Evolutionary conservation across 2,888 invertebrate genomes (phyloP), one percentile per base, ranked within the genome.

Genomic region (Aromia moschata): DNA sequence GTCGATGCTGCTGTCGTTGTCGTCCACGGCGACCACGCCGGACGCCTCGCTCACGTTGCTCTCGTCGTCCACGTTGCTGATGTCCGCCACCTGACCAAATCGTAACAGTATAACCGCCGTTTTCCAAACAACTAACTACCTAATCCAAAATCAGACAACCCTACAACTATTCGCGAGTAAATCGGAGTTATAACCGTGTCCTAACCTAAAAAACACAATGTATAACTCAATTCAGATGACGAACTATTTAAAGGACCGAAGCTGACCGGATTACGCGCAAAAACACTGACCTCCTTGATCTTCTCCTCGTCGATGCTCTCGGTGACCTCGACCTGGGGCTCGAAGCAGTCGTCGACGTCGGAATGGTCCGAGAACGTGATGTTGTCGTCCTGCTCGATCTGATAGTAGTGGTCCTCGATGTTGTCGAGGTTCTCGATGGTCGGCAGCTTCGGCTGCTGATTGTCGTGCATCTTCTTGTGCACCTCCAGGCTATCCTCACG

Each of bases 401-500:
- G 62, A 20, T 62, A 74, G 64, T 80, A 80, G 66, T 81, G 79
- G 49, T 80, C 77, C 52, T 79, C 77, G 41, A 80, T 77, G 63
- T 80, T 81, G 62, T 80, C 79, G 52, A 81, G 65, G 67, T 78
- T 80, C 47, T 81, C 81, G 54, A 81, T 68, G 14, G 80, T 79
- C 2, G 79, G 79, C 47, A 80, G 64, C 33, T 74, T 69, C 18
- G 78, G 77, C 38, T 69, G 65, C 36, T 74, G 73, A 56, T 77
- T 76, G 31, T 79, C 77, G 64, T 81, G 81, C 44, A 78, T 62
- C 57, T 72, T 71, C 64, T 75, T 77, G 67, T 82, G 81, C 10
- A 77, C 76, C 54, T 79, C 78, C 2, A 82, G 69, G 62, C 79
- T 80, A 64, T 81, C 81, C 45, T 76, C 78, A 3, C 81, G 71